Evolutionary conservation across 2,888 invertebrate genomes (phyloP).

Genomic region (Cryptosula pallasiana): DNA sequence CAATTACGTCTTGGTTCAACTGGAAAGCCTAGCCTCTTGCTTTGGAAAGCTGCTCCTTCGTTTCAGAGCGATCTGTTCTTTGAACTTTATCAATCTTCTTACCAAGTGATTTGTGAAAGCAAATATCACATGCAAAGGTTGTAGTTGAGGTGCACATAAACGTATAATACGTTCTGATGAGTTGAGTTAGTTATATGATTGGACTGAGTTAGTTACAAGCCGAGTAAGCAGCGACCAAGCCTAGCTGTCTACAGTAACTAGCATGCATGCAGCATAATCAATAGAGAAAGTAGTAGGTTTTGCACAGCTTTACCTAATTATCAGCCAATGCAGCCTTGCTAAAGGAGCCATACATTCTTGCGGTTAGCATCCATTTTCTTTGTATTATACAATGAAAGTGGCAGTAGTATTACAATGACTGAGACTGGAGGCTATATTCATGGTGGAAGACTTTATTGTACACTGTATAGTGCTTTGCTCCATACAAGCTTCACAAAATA

Average conservation of each 20-base stretch:
- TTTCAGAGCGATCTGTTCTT: no score
- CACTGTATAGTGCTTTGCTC: not conserved
- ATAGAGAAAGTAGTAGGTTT: conserved; percentile 4
- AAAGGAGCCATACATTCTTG: conserved; percentile 18
- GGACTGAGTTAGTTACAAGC: no score
- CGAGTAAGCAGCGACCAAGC: no score
- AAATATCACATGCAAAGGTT: no score
- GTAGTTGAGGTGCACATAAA: no score
- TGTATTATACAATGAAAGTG: conserved; percentile 23
- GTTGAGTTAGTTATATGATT: no score
- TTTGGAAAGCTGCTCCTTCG: no score
- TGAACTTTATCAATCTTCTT: no score
- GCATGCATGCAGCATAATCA: conserved; percentile 8
- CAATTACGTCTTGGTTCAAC: not conserved
- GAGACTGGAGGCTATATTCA: conserved; percentile 6
- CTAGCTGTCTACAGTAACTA: not conserved
- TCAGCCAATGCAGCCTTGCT: conserved; percentile 1
- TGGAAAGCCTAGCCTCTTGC: no score
- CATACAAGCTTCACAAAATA: not conserved
- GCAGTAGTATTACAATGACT: conserved; percentile 7
- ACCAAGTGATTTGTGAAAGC: no score
- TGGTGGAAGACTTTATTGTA: conserved; percentile 14
- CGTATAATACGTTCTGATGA: no score
- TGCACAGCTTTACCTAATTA: conserved; percentile 20
- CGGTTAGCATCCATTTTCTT: conserved; percentile 24